Evolutionary conservation across 2,888 invertebrate species (phyloP).

Genomic region (Corbicula japonica): DNA sequence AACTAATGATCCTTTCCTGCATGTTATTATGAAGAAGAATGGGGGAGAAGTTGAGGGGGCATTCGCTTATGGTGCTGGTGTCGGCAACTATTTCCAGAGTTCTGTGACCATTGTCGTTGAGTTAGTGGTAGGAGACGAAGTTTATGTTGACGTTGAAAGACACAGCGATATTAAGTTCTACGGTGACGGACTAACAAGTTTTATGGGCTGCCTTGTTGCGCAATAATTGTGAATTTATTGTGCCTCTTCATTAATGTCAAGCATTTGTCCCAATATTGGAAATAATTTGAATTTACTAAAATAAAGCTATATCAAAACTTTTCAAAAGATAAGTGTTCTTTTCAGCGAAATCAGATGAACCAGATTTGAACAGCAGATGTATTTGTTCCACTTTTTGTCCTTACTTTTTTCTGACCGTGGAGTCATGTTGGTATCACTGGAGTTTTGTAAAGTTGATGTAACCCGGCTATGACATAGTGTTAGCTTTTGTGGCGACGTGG

Average conservation of each 20-base stretch:
- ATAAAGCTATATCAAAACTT: background rate
- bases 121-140: background rate
- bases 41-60: background rate
- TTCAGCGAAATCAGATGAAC: too few species aligned
- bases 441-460: too few species aligned
- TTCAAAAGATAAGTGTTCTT: too few species aligned
- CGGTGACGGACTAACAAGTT: conserved; percentile 3
- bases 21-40: background rate
- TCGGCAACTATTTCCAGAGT: background rate
- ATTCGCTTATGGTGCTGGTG: background rate
- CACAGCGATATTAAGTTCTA: background rate
- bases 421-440: too few species aligned
- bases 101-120: background rate
- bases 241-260: background rate
- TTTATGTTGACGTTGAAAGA: background rate
- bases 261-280: background rate
- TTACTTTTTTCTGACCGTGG: too few species aligned
- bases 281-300: background rate
- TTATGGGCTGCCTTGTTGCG: background rate
- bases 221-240: too few species aligned
- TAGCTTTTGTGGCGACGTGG: too few species aligned
- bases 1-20: background rate
- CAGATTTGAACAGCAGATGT: too few species aligned
- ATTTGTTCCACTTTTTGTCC: too few species aligned
- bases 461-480: too few species aligned